A percentile compares a stretch with the other conserved stretches of the same genome.
Evolutionary conservation across 2,888 invertebrate genomes (phyloP).

Genomic region (Lampropteryx suffumata): DNA sequence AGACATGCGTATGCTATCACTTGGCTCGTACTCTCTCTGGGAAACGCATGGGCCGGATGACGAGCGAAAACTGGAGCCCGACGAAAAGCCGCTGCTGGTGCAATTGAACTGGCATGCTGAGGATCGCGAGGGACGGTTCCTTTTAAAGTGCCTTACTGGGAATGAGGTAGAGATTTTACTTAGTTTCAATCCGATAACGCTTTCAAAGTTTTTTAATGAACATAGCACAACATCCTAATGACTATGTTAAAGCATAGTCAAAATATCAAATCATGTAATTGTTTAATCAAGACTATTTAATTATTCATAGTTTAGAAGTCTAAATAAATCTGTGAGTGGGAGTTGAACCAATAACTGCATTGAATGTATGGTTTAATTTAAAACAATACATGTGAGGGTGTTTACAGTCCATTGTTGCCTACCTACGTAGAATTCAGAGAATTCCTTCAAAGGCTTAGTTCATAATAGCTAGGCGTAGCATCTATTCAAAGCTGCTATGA

Average conservation of each 20-base stretch:
- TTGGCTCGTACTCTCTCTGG: slow-evolving; percentile 89
- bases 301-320: no score
- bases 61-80: slow-evolving; percentile 93
- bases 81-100: slow-evolving; percentile 97
- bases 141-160: slow-evolving; percentile 94
- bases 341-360: slow-evolving; percentile 7
- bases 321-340: no score
- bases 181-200: no score
- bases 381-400: slow-evolving; percentile 20
- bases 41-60: slow-evolving; percentile 90
- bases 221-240: no score
- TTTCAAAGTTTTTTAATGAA: no score
- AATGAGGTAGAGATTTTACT: slow-evolving; percentile 83
- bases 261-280: no score
- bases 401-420: slow-evolving; percentile 31
- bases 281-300: no score
- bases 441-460: slow-evolving; percentile 33
- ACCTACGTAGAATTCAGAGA: slow-evolving; percentile 31
- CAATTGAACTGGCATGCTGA: slow-evolving; percentile 99
- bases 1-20: slow-evolving; percentile 97
- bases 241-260: no score
- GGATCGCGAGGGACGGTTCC: slow-evolving; percentile 98
- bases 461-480: slow-evolving; percentile 19
- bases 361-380: slow-evolving; percentile 5
- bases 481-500: slow-evolving; percentile 26